phyloP scores from a whole-genome alignment of 2,888 invertebrate species.

The Rapana venosa region DNA sequence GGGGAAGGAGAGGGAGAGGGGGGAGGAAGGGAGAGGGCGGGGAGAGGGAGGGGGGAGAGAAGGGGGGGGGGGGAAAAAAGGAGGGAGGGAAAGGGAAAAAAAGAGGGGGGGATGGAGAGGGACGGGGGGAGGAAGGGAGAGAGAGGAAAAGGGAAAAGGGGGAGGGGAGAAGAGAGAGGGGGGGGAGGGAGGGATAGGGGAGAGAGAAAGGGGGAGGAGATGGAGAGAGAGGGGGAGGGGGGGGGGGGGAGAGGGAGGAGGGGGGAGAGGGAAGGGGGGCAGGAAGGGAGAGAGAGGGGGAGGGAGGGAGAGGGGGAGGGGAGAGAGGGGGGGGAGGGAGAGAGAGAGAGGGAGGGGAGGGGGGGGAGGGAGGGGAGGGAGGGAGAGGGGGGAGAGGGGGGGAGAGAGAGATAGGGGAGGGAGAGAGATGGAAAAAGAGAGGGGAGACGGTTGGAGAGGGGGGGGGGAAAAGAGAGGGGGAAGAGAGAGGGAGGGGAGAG shows the following conservation, averaged over 20 bases:
- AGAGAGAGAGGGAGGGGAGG: too few species aligned
- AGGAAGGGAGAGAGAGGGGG: not conserved
- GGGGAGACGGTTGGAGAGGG: too few species aligned
- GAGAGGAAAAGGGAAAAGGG: not conserved
- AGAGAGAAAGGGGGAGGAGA: not conserved
- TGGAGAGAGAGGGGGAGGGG: not conserved
- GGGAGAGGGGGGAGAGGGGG: too few species aligned
- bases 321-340: too few species aligned
- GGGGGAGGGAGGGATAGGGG: not conserved
- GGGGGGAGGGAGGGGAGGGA: too few species aligned
- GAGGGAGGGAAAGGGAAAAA: not conserved
- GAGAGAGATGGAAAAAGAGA: too few species aligned
- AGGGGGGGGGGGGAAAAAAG: not conserved
- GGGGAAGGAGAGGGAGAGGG: not conserved
- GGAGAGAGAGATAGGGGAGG: too few species aligned
- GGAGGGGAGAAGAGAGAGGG: not conserved
- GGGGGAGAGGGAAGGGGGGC: not conserved
- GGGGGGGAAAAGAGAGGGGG: too few species aligned
- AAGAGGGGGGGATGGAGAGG: not conserved
- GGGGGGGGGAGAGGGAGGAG: not conserved
- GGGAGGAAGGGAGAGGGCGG: not conserved
- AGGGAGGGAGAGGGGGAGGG: too few species aligned
- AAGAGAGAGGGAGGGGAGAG: too few species aligned
- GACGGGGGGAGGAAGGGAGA: not conserved
- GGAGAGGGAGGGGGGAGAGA: not conserved